Conservation (phyloP, 2,113 vertebrate genomes). For the Cryptotis parvus region DNA sequence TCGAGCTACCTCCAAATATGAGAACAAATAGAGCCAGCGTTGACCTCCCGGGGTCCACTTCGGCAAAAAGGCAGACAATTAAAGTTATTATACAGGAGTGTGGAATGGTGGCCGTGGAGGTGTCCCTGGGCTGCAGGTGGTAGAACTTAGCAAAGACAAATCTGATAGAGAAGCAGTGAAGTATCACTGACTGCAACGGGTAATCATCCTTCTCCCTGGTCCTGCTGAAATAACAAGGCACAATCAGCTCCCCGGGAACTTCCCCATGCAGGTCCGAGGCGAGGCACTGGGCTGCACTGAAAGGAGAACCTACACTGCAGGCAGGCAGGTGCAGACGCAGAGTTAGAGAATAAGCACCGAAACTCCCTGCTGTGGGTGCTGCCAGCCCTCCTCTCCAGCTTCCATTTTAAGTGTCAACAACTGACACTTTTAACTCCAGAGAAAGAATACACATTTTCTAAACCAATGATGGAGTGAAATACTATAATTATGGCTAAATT, state of each 20-base stretch:
- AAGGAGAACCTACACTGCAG: not conserved
- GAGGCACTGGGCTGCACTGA: not conserved
- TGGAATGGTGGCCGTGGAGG: not conserved
- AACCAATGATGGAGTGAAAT: conserved; percentile 16
- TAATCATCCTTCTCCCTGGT: conserved; percentile 1
- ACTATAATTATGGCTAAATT: not conserved
- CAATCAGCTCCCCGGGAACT: not conserved
- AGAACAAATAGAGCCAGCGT: not conserved
- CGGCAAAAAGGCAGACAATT: conserved; percentile 56
- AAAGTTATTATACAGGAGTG: not conserved
- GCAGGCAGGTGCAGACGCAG: not conserved
- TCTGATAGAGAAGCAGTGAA: not conserved
- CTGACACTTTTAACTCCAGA: conserved; percentile 41
- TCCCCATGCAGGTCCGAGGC: not conserved
- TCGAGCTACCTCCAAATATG: conserved; percentile 4
- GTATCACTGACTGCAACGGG: conserved; percentile 9
- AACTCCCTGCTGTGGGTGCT: not conserved
- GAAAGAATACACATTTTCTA: conserved; percentile 18
- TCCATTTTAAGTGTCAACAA: conserved; percentile 32
- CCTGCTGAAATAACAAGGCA: conserved; percentile 38
- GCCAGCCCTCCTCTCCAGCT: not conserved
- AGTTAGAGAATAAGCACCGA: not conserved
- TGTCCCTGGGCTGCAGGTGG: not conserved
- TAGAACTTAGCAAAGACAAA: not conserved
- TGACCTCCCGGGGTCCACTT: not conserved